Percentiles rank a stretch among this genome's conserved stretches.
Conservation (phyloP, 2,113 vertebrate species). For the Hucho hucho region DNA sequence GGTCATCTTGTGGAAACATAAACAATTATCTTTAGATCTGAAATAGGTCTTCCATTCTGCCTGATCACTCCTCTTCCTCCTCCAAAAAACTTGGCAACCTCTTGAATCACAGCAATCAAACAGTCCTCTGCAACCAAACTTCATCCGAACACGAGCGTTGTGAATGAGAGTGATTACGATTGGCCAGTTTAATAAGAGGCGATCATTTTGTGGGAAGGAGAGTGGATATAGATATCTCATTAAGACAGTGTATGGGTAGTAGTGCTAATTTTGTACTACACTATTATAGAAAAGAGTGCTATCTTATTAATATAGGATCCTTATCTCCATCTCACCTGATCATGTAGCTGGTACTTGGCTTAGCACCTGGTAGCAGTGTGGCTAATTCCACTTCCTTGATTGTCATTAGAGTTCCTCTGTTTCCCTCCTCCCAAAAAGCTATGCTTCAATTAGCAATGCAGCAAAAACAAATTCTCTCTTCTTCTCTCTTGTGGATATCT, state of each 20-base stretch:
- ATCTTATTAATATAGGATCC: constrained; percentile 59
- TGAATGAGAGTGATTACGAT: constrained; percentile 61
- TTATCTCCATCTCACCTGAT: constrained; percentile 20
- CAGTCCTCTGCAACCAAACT: constrained; percentile 21
- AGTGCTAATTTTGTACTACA: constrained; percentile 54
- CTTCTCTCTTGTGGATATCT: too few species aligned
- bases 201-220: constrained; percentile 38
- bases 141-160: constrained; percentile 13
- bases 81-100: not conserved
- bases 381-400: constrained; percentile 55
- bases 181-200: constrained; percentile 18
- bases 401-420: constrained; percentile 59
- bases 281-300: constrained; percentile 32
- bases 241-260: constrained; percentile 17
- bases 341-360: constrained; percentile 14
- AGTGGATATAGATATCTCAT: constrained; percentile 62
- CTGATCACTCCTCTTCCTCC: not conserved
- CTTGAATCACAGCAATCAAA: not conserved
- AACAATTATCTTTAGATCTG: not conserved
- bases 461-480: constrained; percentile 22
- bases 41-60: not conserved
- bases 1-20: not conserved
- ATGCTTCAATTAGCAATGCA: constrained; percentile 47
- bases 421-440: constrained; percentile 31
- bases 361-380: constrained; percentile 50